These are phyloP conservation scores for Chaetoderma sp. DNA, from an alignment of 2,888 invertebrate species.

Conservation along the genomic window DNA sequence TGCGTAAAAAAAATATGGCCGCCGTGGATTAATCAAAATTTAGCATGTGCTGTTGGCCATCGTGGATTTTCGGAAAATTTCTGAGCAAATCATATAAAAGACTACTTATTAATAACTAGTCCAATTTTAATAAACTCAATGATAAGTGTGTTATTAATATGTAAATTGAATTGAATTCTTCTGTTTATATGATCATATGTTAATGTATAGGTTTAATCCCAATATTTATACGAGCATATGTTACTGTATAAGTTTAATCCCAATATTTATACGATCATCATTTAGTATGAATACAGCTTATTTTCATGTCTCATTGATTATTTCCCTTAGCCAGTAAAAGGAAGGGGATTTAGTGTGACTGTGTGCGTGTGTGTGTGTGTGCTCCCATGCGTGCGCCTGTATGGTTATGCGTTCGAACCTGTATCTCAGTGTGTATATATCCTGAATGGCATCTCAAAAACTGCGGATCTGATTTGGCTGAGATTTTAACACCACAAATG, in stretches of 20 bases:
- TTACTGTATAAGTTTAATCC: background rate
- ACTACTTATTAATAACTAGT: no score
- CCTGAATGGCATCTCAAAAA: no score
- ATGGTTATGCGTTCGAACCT: conserved; percentile 7
- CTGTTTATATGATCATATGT: background rate
- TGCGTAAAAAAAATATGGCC: no score
- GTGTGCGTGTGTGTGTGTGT: conserved; percentile 9
- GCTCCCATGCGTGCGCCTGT: background rate
- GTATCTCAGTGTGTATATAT: background rate
- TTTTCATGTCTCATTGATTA: background rate
- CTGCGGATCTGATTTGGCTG: no score
- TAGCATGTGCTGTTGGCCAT: no score
- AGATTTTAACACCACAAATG: no score
- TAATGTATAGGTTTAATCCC: background rate
- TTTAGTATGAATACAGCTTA: background rate
- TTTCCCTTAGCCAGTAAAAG: background rate
- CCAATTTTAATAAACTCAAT: background rate
- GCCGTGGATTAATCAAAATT: no score
- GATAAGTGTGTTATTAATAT: background rate
- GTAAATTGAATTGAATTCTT: background rate
- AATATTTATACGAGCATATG: background rate
- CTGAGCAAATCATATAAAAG: no score
- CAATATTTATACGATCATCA: background rate
- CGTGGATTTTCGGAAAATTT: no score
- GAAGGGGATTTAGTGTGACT: background rate